These are phyloP conservation scores for Pardosa pseudoannulata DNA, from an alignment of 2,888 invertebrate genomes.

Conservation along the genomic window DNA sequence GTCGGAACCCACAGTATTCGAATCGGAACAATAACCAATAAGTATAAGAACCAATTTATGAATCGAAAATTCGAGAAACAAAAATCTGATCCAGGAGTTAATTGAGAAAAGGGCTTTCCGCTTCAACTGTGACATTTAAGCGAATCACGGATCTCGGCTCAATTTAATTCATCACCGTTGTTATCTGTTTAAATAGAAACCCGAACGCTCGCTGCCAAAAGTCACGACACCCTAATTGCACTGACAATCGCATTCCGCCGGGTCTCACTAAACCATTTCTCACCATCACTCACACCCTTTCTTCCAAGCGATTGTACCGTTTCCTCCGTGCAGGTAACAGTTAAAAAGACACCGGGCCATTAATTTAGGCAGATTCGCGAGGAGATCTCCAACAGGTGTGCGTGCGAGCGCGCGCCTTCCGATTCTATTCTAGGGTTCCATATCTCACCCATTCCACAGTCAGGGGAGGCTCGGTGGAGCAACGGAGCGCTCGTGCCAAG, in stretches of 20 bases:
- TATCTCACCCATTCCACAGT: background rate
- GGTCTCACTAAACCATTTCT: background rate
- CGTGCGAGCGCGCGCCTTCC: background rate
- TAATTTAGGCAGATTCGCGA: background rate
- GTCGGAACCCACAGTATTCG: no score
- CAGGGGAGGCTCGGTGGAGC: no score
- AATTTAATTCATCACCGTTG: no score
- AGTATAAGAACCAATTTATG: no score
- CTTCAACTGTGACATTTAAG: no score
- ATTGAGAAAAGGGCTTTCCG: no score
- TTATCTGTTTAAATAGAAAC: background rate
- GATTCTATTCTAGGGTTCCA: conserved; percentile 2
- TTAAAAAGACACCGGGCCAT: background rate
- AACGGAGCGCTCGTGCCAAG: no score
- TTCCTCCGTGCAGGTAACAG: background rate
- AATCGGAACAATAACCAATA: no score
- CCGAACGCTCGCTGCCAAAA: background rate
- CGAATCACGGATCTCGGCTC: no score
- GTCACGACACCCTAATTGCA: background rate
- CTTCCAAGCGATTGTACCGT: no score
- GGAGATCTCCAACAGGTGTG: background rate
- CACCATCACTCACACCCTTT: background rate
- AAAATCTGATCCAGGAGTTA: no score
- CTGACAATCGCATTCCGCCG: background rate
- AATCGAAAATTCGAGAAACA: no score